Percentiles rank a stretch among this genome's conserved stretches.
phyloP scores from a whole-genome alignment of 1,140 invertebrate species.

The Dreissena rostriformis region DNA sequence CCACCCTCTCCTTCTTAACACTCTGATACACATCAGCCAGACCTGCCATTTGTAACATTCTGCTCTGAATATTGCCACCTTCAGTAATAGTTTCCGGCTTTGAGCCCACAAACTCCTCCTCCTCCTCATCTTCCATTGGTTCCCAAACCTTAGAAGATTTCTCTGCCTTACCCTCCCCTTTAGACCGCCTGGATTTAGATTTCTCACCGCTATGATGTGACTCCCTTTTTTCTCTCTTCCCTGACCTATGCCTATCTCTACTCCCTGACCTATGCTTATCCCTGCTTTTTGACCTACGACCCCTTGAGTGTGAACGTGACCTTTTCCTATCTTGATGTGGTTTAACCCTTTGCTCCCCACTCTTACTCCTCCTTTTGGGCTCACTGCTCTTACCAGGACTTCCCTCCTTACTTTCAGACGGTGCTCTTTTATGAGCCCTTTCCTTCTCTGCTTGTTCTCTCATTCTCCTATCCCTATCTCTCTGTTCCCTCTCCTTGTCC shows the following conservation, averaged over 20 bases:
- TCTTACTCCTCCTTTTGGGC: constrained; percentile 9
- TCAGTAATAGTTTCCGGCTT: constrained; percentile 3
- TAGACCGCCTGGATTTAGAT: constrained; percentile 24
- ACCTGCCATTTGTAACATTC: constrained; percentile 51
- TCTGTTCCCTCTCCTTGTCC: constrained; percentile 48
- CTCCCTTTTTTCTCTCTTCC: constrained; percentile 27
- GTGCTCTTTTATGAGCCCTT: not conserved
- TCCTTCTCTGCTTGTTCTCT: constrained; percentile 14
- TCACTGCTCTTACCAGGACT: constrained; percentile 24
- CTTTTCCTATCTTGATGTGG: constrained; percentile 12
- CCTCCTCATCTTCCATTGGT: constrained; percentile 59
- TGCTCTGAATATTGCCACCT: constrained; percentile 41
- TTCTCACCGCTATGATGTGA: constrained; percentile 20
- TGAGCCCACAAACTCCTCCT: constrained; percentile 51
- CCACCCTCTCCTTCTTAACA: not conserved
- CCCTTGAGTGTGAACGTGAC: not conserved
- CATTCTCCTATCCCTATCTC: constrained; percentile 27
- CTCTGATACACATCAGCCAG: constrained; percentile 12
- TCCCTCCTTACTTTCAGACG: not conserved
- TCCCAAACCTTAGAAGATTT: constrained; percentile 50
- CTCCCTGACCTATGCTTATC: constrained; percentile 36
- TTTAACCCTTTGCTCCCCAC: constrained; percentile 11
- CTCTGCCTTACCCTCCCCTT: constrained; percentile 49
- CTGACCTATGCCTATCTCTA: constrained; percentile 42
- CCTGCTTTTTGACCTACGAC: constrained; percentile 2